A percentile compares a stretch with the other conserved stretches of the same genome.
These are phyloP conservation scores for Leptinotarsa peninsularis DNA, from an alignment of 2,888 invertebrate species.

Conservation along the genomic window DNA sequence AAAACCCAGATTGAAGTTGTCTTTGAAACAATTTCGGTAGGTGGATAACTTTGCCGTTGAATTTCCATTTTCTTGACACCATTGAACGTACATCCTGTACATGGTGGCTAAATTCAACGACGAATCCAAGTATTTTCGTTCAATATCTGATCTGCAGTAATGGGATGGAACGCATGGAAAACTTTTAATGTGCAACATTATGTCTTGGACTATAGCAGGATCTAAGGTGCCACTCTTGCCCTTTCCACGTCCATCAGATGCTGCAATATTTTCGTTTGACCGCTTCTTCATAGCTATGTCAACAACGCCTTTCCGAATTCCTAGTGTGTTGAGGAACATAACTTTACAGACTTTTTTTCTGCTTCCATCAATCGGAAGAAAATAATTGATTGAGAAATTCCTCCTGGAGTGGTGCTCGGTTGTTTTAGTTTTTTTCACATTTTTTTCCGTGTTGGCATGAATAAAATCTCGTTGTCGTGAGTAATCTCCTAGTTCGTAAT, in stretches of 20 bases:
- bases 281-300: conserved; percentile 25
- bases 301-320: conserved; percentile 33
- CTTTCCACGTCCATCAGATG: conserved; percentile 27
- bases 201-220: conserved; percentile 22
- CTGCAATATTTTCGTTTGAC: conserved; percentile 30
- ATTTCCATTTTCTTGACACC: conserved; percentile 18
- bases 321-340: conserved; percentile 41
- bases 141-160: conserved; percentile 28
- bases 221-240: conserved; percentile 18
- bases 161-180: conserved; percentile 36
- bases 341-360: conserved; percentile 33
- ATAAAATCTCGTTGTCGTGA: background rate
- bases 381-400: conserved; percentile 3
- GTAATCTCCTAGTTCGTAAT: background rate
- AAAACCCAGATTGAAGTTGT: conserved; percentile 28
- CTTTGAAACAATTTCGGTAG: conserved; percentile 27
- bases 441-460: background rate
- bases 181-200: conserved; percentile 33
- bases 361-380: conserved; percentile 1
- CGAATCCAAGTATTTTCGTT: conserved; percentile 29
- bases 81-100: conserved; percentile 24
- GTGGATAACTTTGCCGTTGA: background rate
- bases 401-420: background rate
- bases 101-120: conserved; percentile 25
- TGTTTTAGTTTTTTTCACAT: background rate